These are phyloP conservation scores for Chloromyia formosa DNA, from an alignment of 2,888 invertebrate genomes.

Conservation along the genomic window DNA sequence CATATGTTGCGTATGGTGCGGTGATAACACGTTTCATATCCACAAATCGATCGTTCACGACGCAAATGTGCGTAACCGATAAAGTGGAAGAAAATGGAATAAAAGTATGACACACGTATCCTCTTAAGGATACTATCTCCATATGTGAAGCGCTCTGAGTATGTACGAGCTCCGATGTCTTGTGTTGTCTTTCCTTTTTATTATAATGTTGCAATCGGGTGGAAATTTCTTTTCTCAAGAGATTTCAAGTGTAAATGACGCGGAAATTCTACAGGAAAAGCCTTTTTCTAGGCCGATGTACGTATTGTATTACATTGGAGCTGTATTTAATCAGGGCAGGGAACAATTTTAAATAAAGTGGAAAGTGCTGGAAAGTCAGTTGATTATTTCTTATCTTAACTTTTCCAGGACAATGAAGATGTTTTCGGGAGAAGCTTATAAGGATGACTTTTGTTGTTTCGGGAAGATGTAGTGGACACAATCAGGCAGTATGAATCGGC, in stretches of 20 bases:
- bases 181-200: not conserved
- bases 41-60: constrained; percentile 16
- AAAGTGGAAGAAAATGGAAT: constrained; percentile 12
- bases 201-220: constrained; percentile 13
- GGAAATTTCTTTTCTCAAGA: constrained; percentile 9
- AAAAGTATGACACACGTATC: not conserved
- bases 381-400: too few relatives aligned
- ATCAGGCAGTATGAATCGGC: too few relatives aligned
- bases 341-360: too few relatives aligned
- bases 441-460: too few relatives aligned
- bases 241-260: constrained; percentile 13
- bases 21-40: constrained; percentile 29
- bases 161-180: not conserved
- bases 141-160: not conserved
- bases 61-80: constrained; percentile 22
- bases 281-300: too few relatives aligned
- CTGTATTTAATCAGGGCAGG: too few relatives aligned
- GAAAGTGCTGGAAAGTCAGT: too few relatives aligned
- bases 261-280: not conserved
- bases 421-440: too few relatives aligned
- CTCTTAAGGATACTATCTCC: not conserved
- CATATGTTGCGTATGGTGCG: constrained; percentile 16
- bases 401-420: too few relatives aligned
- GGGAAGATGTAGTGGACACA: too few relatives aligned
- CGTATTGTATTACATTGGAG: too few relatives aligned